Conservation (phyloP, 2,113 vertebrate species). For the Mormyrus iriodes region DNA sequence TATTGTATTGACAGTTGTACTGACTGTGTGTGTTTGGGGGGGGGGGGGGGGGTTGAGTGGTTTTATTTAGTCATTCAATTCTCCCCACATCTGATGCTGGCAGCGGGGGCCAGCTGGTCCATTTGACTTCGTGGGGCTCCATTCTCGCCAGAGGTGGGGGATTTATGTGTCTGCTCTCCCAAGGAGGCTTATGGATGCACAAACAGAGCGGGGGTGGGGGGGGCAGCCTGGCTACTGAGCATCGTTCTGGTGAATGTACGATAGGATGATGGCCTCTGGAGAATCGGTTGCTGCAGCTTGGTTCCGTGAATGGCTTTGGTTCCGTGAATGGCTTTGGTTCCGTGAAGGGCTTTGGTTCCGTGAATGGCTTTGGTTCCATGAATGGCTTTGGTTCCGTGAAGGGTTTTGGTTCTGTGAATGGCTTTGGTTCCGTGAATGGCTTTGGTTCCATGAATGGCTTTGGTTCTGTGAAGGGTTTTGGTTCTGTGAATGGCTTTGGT, state of each 20-base stretch:
- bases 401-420: neutral
- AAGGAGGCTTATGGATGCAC: neutral
- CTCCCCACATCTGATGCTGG: slow-evolving; percentile 2
- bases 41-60: neutral
- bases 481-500: neutral
- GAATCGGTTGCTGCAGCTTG: neutral
- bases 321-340: neutral
- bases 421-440: neutral
- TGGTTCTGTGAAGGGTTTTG: neutral
- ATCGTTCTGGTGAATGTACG: neutral
- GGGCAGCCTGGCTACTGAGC: neutral
- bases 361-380: neutral
- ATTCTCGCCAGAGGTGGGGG: neutral
- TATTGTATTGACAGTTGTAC: neutral
- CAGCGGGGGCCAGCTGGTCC: slow-evolving; percentile 10
- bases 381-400: neutral
- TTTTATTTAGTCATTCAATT: slow-evolving; percentile 2
- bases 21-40: neutral
- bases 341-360: neutral
- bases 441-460: neutral
- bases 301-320: neutral
- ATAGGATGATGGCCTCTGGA: neutral
- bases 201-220: neutral
- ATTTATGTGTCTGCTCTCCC: neutral
- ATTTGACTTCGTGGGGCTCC: neutral